phyloP scores from a whole-genome alignment of 2,888 invertebrate genomes.

The Dolichopus griseipennis region DNA sequence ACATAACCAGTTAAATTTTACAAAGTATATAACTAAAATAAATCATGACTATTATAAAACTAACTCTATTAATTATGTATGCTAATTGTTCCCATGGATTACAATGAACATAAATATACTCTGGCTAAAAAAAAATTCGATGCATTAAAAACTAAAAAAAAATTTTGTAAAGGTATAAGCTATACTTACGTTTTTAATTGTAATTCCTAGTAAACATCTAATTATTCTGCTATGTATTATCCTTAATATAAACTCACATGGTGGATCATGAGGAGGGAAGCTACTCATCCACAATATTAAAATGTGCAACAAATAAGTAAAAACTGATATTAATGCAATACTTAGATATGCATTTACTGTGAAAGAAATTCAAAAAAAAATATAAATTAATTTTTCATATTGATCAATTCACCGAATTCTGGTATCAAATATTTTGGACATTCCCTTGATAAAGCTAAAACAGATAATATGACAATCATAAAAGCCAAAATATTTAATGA shows the following conservation, averaged over 20 bases:
- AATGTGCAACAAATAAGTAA: neutral
- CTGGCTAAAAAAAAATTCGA: neutral
- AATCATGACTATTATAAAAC: neutral
- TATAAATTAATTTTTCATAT: neutral
- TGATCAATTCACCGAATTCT: neutral
- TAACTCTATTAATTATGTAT: neutral
- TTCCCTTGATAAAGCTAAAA: neutral
- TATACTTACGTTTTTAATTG: neutral
- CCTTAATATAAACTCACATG: neutral
- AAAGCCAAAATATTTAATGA: slow-evolving; percentile 32
- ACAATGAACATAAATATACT: neutral
- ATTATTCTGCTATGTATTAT: neutral
- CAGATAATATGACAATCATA: slow-evolving; percentile 22
- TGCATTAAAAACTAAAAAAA: neutral
- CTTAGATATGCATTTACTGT: neutral
- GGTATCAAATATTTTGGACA: neutral
- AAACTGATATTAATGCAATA: neutral
- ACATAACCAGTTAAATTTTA: neutral
- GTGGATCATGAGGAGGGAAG: neutral
- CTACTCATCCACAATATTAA: neutral
- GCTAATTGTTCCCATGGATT: neutral
- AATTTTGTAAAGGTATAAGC: too few species aligned
- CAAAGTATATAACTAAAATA: neutral
- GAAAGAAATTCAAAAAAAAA: neutral
- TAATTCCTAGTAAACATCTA: neutral